Conservation (phyloP, 2,888 invertebrate genomes). For the Cyaniris semiargus region DNA sequence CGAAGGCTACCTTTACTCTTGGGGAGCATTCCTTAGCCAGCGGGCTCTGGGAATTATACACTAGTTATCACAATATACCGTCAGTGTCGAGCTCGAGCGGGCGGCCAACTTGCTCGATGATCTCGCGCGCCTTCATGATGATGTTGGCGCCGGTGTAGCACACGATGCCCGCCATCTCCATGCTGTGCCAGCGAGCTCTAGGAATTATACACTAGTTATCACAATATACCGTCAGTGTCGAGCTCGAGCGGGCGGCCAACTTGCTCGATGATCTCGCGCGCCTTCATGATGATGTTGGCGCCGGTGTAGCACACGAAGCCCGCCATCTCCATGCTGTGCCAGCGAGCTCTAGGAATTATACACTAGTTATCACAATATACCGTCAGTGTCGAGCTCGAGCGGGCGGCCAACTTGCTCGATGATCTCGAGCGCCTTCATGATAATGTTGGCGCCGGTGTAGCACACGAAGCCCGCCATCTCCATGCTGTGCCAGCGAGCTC, state of each 20-base stretch:
- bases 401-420: constrained; percentile 97
- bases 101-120: constrained; percentile 95
- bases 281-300: constrained; percentile 96
- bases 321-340: constrained; percentile 99
- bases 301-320: constrained; percentile 99
- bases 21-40: too few relatives aligned
- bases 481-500: constrained; percentile 99
- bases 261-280: constrained; percentile 97
- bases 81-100: constrained; percentile 94
- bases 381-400: constrained; percentile 93
- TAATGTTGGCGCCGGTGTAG: constrained; percentile 98
- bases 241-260: constrained; percentile 89
- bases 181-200: too few relatives aligned
- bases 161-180: constrained; percentile 99
- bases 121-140: constrained; percentile 96
- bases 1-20: too few relatives aligned
- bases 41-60: too few relatives aligned
- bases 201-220: too few relatives aligned
- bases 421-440: constrained; percentile 96
- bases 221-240: constrained; percentile 98
- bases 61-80: too few relatives aligned
- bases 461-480: constrained; percentile 99
- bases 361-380: too few relatives aligned
- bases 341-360: too few relatives aligned
- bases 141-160: constrained; percentile 99